Evolutionary conservation across 2,888 invertebrate genomes (phyloP), one percentile per base, ranked within the genome.

Genomic region (Lithosia quadra): DNA sequence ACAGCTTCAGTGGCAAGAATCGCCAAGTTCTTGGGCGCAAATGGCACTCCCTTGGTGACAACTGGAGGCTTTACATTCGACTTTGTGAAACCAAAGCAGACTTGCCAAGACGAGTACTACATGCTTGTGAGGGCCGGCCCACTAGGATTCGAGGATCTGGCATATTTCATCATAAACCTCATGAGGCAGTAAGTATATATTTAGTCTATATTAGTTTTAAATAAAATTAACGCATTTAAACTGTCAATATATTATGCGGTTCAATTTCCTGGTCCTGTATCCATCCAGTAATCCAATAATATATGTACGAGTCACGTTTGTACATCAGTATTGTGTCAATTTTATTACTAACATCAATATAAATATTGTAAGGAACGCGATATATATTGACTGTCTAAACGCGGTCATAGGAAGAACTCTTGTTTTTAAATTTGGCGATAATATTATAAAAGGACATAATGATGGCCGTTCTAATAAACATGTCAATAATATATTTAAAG

Each of bases 11-110:
- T 98, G 34, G 98, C 97, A 13, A 95, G 98, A 57, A 96, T 98
- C 72, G 96, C 97, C 34, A 98, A 98, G 90, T 98, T 97, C 87
- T 95, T 97, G 21, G 97, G 97, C 49, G 95, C 95, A 36, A 96
- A 97, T 10, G 97, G 97, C 11, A 96, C 96, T 0, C 98, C 98
- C 0, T 90, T 98, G 18, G 94, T 98, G 65, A 97, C 98, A 0
- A 97, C 97, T 0, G 98, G 98, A 0, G 98, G 97, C 0, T 96
- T 98, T 71, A 97, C 97, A 0, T 97, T 95, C 80, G 98, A 98
- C 90, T 98, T 98, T 86, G 96, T 97, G 36, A 92, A 95, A 65
- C 95, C 96, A 22, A 98, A 98, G 87, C 96, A 95, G 1, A 92
- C 93, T 3, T 97, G 97, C 81, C 90, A 94, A 0, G 96, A 97